phyloP scores from a whole-genome alignment of 2,113 vertebrate species.

The Petaurus breviceps region DNA sequence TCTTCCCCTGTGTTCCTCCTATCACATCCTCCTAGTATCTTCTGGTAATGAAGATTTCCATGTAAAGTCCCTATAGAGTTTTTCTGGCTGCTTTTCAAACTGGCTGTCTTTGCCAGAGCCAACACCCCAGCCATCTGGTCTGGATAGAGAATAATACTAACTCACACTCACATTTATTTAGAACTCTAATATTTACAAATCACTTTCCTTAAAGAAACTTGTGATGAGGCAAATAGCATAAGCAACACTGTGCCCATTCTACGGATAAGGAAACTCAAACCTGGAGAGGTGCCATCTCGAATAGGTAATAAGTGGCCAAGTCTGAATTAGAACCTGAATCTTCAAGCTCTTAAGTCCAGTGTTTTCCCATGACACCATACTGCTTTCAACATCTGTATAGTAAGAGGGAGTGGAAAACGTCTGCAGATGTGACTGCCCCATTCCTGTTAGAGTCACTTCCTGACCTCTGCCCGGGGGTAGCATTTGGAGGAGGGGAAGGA shows the following conservation, averaged over 20 bases:
- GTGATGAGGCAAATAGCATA: background rate
- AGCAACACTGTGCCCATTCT: background rate
- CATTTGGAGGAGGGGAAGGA: background rate
- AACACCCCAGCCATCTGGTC: background rate
- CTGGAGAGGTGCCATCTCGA: background rate
- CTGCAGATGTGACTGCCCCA: background rate
- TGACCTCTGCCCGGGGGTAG: slow-evolving; percentile 22
- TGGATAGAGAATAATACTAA: background rate
- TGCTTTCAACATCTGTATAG: background rate
- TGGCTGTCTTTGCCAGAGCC: background rate
- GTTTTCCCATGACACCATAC: background rate
- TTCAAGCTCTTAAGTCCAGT: background rate
- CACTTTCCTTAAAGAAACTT: background rate
- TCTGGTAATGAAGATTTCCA: background rate
- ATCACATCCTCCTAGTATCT: background rate
- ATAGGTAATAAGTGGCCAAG: background rate
- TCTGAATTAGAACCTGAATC: background rate
- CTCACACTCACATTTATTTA: background rate
- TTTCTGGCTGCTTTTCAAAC: background rate
- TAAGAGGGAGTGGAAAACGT: background rate
- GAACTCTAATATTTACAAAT: background rate
- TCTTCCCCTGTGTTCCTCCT: background rate
- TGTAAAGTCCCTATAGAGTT: background rate
- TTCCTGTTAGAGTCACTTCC: background rate
- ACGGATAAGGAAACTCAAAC: background rate